A percentile compares a stretch with the other conserved stretches of the same genome.
These are phyloP conservation scores for Coccyzus lansbergi DNA, from an alignment of 2,797 vertebrate genomes.

Conservation along the genomic window DNA sequence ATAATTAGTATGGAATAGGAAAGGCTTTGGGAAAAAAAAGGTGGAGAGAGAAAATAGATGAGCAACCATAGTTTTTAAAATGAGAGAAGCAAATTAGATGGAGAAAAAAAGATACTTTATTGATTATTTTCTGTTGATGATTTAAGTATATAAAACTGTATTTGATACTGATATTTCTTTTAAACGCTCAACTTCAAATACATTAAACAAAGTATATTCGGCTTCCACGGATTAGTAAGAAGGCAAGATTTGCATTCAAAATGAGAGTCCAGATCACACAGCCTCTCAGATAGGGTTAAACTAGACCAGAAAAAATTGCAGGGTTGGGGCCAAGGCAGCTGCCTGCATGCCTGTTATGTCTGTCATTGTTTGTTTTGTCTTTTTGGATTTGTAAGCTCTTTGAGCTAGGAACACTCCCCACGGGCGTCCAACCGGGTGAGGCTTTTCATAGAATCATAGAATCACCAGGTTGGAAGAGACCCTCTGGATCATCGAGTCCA, in stretches of 20 bases:
- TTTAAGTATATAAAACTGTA: not conserved
- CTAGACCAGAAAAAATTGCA: slow-evolving; percentile 54
- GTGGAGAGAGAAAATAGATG: not conserved
- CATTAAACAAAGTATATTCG: not conserved
- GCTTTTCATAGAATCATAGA: too few relatives aligned
- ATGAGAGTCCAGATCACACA: not conserved
- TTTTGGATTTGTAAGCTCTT: slow-evolving; percentile 52
- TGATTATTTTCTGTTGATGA: not conserved
- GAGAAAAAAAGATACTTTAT: not conserved
- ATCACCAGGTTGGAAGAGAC: too few relatives aligned
- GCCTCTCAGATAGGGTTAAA: slow-evolving; percentile 49
- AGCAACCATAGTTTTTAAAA: not conserved
- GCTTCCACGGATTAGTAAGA: not conserved
- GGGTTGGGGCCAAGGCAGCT: slow-evolving; percentile 67
- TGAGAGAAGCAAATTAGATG: not conserved
- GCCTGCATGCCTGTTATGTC: slow-evolving; percentile 50
- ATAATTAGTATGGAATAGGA: not conserved
- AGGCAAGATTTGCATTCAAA: slow-evolving; percentile 58
- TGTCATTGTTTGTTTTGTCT: slow-evolving; percentile 62
- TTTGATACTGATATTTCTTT: not conserved
- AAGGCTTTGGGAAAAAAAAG: not conserved
- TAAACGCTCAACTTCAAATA: not conserved
- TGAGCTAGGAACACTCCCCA: not conserved
- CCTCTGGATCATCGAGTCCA: too few relatives aligned
- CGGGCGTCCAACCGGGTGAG: not conserved